Percentiles rank a stretch among this genome's conserved stretches.
Evolutionary conservation across 2,113 vertebrate species (phyloP).

Genomic region (Nesoenas mayeri): DNA sequence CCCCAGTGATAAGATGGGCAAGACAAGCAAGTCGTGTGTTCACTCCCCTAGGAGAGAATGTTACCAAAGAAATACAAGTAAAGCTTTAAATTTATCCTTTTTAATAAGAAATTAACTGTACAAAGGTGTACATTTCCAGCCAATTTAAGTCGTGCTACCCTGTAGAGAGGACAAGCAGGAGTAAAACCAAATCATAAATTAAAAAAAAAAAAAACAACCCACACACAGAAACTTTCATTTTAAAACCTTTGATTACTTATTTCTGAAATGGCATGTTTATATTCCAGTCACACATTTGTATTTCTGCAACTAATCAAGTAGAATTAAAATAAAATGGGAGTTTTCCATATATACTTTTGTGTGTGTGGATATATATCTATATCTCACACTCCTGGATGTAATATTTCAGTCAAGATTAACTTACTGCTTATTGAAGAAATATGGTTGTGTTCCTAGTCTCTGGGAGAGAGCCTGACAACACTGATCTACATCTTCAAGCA

Average conservation of each 20-base stretch:
- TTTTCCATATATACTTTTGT: not conserved
- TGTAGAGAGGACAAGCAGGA: not conserved
- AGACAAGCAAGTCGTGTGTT: not conserved
- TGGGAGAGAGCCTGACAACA: slow-evolving; percentile 95
- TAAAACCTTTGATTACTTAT: not conserved
- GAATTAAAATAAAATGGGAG: not conserved
- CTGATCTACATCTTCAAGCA: slow-evolving; percentile 94
- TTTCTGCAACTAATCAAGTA: not conserved
- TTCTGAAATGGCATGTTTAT: not conserved
- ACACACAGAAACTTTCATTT: not conserved
- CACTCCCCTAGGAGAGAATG: not conserved
- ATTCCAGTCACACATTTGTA: not conserved
- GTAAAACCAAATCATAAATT: not conserved
- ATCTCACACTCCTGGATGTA: not conserved
- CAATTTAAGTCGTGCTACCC: not conserved
- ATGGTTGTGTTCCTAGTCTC: slow-evolving; percentile 89
- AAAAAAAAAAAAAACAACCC: not conserved
- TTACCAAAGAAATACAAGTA: not conserved
- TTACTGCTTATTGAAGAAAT: slow-evolving; percentile 97
- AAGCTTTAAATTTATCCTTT: not conserved
- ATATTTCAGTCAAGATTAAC: slow-evolving; percentile 55
- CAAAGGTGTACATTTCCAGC: not conserved
- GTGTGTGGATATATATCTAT: not conserved
- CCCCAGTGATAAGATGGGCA: not conserved
- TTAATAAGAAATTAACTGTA: not conserved